phyloP scores from a whole-genome alignment of 2,113 vertebrate genomes.

The Trochalopteron elliotii region DNA sequence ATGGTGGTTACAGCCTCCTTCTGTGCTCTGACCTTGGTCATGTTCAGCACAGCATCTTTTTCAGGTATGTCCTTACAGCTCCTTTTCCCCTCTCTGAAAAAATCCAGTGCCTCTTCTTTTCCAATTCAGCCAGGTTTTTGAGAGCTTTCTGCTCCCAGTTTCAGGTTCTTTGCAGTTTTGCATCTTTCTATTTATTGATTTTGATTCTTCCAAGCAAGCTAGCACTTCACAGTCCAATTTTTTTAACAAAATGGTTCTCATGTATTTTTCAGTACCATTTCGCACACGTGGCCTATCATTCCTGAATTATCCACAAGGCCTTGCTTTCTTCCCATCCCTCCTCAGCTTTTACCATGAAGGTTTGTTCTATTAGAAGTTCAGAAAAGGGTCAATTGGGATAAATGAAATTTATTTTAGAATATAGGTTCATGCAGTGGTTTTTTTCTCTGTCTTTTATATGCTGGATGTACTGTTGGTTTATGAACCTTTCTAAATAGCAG shows the following conservation, averaged over 20 bases:
- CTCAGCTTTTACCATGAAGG: neutral
- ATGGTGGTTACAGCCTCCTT: neutral
- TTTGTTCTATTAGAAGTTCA: constrained; percentile 14
- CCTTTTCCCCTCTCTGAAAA: rapidly evolving
- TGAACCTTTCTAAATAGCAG: neutral
- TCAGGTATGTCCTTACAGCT: neutral
- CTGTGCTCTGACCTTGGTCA: neutral
- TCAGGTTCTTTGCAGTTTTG: neutral
- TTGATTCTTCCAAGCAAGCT: neutral
- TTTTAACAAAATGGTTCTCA: neutral
- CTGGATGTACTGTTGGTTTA: neutral
- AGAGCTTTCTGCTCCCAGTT: neutral
- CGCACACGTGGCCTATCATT: neutral
- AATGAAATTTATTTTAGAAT: neutral
- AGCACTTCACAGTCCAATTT: neutral
- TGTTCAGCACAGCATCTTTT: rapidly evolving
- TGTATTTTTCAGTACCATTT: constrained; percentile 1
- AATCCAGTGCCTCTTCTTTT: neutral
- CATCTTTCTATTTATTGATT: neutral
- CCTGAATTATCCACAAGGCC: neutral
- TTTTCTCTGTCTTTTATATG: neutral
- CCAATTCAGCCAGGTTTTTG: neutral
- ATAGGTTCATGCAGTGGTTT: neutral
- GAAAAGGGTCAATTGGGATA: neutral
- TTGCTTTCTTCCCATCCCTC: neutral